phyloP scores from a whole-genome alignment of 2,888 invertebrate genomes.

The Leptinotarsa peninsularis region DNA sequence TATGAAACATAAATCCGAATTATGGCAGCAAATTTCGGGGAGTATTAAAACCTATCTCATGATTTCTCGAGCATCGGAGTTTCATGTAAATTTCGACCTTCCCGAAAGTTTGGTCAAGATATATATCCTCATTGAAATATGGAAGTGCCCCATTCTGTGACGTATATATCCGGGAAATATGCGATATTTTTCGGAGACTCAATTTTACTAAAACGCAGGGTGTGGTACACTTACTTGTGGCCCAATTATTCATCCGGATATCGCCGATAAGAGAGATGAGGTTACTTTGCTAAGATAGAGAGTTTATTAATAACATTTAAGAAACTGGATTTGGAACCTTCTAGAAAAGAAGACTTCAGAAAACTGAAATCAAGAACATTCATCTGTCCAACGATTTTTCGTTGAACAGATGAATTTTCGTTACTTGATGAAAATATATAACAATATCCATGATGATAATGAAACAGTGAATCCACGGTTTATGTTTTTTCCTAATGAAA shows the following conservation, averaged over 20 bases:
- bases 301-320: too few relatives aligned
- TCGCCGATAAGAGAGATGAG: not conserved
- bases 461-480: too few relatives aligned
- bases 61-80: constrained; percentile 38
- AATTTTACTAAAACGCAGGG: constrained; percentile 13
- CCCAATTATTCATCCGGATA: not conserved
- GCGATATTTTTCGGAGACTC: constrained; percentile 11
- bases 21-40: constrained; percentile 42
- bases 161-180: constrained; percentile 10
- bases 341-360: too few relatives aligned
- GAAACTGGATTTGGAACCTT: too few relatives aligned
- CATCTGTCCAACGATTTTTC: too few relatives aligned
- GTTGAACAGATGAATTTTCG: too few relatives aligned
- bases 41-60: constrained; percentile 28
- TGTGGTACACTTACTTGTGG: not conserved
- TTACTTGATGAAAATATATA: too few relatives aligned
- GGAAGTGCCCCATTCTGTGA: constrained; percentile 10
- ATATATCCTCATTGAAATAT: constrained; percentile 40
- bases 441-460: too few relatives aligned
- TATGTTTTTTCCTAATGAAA: too few relatives aligned
- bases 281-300: not conserved
- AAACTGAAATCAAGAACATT: too few relatives aligned
- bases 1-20: constrained; percentile 44
- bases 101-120: constrained; percentile 33
- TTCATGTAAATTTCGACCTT: constrained; percentile 38